Percentiles rank a stretch among this genome's conserved stretches.
Conservation (phyloP, 2,113 vertebrate species). For the Sphyrna mokarran region DNA sequence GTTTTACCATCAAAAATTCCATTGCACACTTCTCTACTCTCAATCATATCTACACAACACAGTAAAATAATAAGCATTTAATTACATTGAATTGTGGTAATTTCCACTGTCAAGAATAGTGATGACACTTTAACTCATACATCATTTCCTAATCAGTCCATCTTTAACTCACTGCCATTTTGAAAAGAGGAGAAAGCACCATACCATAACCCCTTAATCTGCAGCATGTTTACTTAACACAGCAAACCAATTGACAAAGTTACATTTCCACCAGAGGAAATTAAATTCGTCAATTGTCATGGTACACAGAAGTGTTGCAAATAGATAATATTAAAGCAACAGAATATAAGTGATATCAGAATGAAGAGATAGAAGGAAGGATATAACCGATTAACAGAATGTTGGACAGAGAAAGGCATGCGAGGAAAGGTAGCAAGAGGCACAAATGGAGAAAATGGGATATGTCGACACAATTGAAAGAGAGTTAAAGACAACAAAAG, state of each 20-base stretch:
- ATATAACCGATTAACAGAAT: not conserved
- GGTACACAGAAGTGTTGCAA: not conserved
- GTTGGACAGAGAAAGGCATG: not conserved
- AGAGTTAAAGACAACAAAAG: not conserved
- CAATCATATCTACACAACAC: no score
- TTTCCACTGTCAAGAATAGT: not conserved
- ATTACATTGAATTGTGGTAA: not conserved
- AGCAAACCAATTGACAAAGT: not conserved
- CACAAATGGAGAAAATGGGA: not conserved
- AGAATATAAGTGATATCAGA: not conserved
- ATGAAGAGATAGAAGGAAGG: not conserved
- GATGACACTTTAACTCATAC: not conserved
- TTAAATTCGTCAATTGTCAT: not conserved
- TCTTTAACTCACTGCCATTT: not conserved
- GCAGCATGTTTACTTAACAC: not conserved
- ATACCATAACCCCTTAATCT: not conserved
- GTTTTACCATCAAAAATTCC: not conserved
- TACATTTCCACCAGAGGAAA: not conserved
- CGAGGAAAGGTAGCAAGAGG: not conserved
- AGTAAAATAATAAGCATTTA: not conserved
- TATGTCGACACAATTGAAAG: not conserved
- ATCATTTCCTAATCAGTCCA: not conserved
- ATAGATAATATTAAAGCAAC: not conserved
- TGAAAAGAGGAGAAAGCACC: not conserved
- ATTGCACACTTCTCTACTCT: not conserved